Evolutionary conservation across 2,888 invertebrate species (phyloP).

Genomic region (Aphidius colemani): DNA sequence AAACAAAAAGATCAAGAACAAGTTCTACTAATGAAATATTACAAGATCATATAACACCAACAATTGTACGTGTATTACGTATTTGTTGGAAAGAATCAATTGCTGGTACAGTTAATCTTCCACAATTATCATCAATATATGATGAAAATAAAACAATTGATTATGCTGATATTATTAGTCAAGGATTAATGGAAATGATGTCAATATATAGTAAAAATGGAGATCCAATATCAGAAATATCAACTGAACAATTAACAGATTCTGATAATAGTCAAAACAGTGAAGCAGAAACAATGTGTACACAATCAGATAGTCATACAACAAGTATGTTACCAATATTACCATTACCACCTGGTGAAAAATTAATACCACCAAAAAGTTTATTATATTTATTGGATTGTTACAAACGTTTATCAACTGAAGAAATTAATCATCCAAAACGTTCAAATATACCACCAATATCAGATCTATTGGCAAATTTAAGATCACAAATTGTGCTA

Average conservation of each 20-base stretch:
- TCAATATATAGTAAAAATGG: constrained; percentile 65
- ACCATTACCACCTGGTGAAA: constrained; percentile 55
- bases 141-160: constrained; percentile 37
- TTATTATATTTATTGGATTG: constrained; percentile 66
- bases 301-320: constrained; percentile 53
- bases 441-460: constrained; percentile 76
- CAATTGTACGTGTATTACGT: constrained; percentile 73
- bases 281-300: constrained; percentile 59
- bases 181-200: constrained; percentile 71
- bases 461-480: constrained; percentile 67
- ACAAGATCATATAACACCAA: constrained; percentile 68
- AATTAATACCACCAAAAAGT: constrained; percentile 52
- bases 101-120: constrained; percentile 61
- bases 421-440: constrained; percentile 77
- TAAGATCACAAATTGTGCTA: constrained; percentile 67
- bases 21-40: constrained; percentile 64
- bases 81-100: constrained; percentile 68
- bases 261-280: constrained; percentile 59
- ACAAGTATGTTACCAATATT: constrained; percentile 61
- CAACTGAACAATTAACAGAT: constrained; percentile 57
- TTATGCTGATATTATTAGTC: constrained; percentile 52
- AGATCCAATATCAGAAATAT: constrained; percentile 64
- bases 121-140: constrained; percentile 58
- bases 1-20: constrained; percentile 52
- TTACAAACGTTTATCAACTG: constrained; percentile 74